These are phyloP conservation scores for Drosophila parabipectinata DNA, from an alignment of 1,140 invertebrate species.

Conservation along the genomic window DNA sequence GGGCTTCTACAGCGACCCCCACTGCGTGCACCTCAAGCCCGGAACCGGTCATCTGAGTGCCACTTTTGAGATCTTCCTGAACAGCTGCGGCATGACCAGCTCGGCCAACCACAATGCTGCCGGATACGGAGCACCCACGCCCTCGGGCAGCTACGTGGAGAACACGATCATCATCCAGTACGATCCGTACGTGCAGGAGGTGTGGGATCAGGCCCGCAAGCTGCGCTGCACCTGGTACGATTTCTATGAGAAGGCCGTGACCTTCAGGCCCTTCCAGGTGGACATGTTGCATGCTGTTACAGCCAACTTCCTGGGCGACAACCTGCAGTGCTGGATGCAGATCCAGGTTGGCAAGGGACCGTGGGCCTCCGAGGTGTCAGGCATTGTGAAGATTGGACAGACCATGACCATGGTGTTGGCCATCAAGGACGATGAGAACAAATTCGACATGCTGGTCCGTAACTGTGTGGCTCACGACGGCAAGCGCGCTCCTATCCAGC, in stretches of 20 bases:
- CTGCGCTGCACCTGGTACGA: constrained; percentile 97
- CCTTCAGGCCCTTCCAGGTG: constrained; percentile 96
- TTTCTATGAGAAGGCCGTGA: constrained; percentile 97
- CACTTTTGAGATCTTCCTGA: constrained; percentile 96
- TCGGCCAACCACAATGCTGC: constrained; percentile 93
- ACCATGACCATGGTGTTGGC: constrained; percentile 98
- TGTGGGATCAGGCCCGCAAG: constrained; percentile 93
- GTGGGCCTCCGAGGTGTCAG: constrained; percentile 96
- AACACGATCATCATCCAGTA: constrained; percentile 98
- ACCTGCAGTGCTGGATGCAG: constrained; percentile 98
- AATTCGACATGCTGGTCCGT: constrained; percentile 97
- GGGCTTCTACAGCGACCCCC: constrained; percentile 94
- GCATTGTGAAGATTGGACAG: constrained; percentile 97
- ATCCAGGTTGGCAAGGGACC: constrained; percentile 97
- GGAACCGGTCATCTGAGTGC: constrained; percentile 94
- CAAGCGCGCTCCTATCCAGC: constrained; percentile 94
- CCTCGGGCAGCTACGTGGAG: constrained; percentile 95
- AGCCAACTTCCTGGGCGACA: constrained; percentile 97
- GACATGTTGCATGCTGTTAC: constrained; percentile 97
- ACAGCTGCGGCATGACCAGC: constrained; percentile 95
- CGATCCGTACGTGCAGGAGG: constrained; percentile 97
- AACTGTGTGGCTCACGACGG: constrained; percentile 98
- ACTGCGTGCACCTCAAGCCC: constrained; percentile 95
- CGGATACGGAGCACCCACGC: constrained; percentile 91
- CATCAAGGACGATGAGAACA: constrained; percentile 97